Conservation (phyloP, 2,888 invertebrate genomes). For the Netelia inedita region DNA sequence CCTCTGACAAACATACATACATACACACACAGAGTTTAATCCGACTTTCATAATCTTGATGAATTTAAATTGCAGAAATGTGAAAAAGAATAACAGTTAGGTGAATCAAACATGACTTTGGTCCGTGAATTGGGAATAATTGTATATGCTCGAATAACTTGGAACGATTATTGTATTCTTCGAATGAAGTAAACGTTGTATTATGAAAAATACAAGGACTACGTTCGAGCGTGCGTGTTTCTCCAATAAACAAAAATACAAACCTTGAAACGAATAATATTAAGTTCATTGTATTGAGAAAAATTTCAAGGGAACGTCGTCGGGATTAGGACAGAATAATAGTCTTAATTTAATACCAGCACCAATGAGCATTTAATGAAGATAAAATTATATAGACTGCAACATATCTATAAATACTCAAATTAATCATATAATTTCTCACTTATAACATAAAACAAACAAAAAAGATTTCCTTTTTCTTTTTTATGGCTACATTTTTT, state of each 20-base stretch:
- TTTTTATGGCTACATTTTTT: constrained; percentile 17
- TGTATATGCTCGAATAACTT: constrained; percentile 14
- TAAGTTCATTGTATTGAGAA: background rate
- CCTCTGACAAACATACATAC: background rate
- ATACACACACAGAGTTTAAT: constrained; percentile 17
- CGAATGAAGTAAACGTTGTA: constrained; percentile 17
- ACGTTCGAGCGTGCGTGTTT: background rate
- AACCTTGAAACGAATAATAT: background rate
- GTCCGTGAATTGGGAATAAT: background rate
- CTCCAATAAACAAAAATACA: constrained; percentile 45
- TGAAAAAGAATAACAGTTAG: background rate
- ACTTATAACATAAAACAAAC: constrained; percentile 74
- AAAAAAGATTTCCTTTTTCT: constrained; percentile 39
- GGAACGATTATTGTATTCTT: constrained; percentile 17
- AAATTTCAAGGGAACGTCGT: background rate
- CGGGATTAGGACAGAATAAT: constrained; percentile 51
- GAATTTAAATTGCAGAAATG: constrained; percentile 7
- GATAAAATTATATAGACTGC: constrained; percentile 76
- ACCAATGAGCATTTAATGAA: constrained; percentile 84
- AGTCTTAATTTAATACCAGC: constrained; percentile 78
- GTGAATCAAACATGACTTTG: constrained; percentile 11
- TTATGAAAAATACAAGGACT: constrained; percentile 18
- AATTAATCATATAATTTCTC: constrained; percentile 77
- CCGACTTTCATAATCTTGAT: constrained; percentile 6
- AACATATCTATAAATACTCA: constrained; percentile 78